Evolutionary conservation across 30 jellyfish, hydroid and myxozoan species (phyloP), one percentile per base, ranked within the genome.

Genomic region (Aurelia aurita): DNA sequence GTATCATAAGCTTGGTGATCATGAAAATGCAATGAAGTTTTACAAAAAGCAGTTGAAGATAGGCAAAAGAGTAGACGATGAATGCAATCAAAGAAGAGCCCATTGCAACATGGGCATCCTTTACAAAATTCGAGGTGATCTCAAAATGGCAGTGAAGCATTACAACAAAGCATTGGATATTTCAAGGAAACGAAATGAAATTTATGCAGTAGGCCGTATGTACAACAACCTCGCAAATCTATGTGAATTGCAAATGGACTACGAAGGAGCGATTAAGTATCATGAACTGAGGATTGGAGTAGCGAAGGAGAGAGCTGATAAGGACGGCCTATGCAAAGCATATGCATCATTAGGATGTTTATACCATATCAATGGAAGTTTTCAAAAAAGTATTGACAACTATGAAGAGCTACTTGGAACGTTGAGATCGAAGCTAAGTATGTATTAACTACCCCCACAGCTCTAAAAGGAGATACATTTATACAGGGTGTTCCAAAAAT

Each of bases 221-320:
- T 87, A 80, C 58, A 94, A 94, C 90, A 94, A 94, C 72, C 66
- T 94, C 8, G 97, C 97, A 8, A 94, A 88, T 45, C 82, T 94
- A 27, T 72, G 87, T 55, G 97, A 94, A 65, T 19, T 89, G 89
- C 80, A 57, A 70, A 89, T 78, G 96, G 96, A 94, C 63, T 88
- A 71, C 45, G 97, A 94, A 32, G 79, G 86, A 68, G 96, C 99
- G 9, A 94, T 88, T 0, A 60, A 72, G 47, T 89, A 82, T 84
- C 96, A 94, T 22, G 44, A 64, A 32, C 58, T 35, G 47, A 77
- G 99, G 49, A 47, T 77, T 25, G 96, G 77, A 25, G 77, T 94
- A 7, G 97, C 97, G 6, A 77, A 86, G 54, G 90, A 94, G 34
- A 77, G 95, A 11, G 76, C 65, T 11, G 97, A 94, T 60, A 66